Conservation (phyloP, 1,140 invertebrate species). For the Drosophila lacteicornis region DNA sequence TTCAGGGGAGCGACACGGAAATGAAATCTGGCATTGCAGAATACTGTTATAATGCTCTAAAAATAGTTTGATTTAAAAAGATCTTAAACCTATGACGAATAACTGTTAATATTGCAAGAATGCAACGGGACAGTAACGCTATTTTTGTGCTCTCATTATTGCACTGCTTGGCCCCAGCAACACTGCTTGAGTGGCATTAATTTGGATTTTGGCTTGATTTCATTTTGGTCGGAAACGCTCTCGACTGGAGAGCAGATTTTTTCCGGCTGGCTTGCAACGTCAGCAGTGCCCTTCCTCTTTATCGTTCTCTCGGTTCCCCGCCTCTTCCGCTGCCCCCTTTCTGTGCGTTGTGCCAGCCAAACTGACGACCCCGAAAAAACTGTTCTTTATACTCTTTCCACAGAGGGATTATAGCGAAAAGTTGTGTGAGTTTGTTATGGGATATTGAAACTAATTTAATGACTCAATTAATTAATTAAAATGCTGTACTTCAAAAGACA, state of each 20-base stretch:
- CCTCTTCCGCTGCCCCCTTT: neutral
- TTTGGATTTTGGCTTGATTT: slow-evolving; percentile 16
- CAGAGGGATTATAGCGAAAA: neutral
- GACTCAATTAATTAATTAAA: neutral
- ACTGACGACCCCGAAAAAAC: slow-evolving; percentile 51
- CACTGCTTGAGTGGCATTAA: slow-evolving; percentile 15
- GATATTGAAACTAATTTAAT: neutral
- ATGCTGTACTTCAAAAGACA: neutral
- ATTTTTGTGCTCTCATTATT: too few relatives aligned
- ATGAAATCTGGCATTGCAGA: neutral
- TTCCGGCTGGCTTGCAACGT: slow-evolving; percentile 41
- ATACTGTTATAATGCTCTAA: neutral
- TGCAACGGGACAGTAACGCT: neutral
- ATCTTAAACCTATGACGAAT: neutral
- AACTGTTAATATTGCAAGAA: neutral
- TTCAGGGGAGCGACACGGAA: neutral
- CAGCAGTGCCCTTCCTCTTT: slow-evolving; percentile 36
- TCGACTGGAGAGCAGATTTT: slow-evolving; percentile 10
- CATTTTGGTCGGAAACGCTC: slow-evolving; percentile 22
- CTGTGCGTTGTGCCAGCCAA: slow-evolving; percentile 47
- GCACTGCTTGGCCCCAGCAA: neutral
- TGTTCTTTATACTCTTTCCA: slow-evolving; percentile 2
- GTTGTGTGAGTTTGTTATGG: neutral
- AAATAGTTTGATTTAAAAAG: neutral
- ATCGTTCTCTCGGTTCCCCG: neutral